These are phyloP conservation scores for Sitta carolinensis DNA, from an alignment of 2,797 vertebrate species.

Conservation along the genomic window DNA sequence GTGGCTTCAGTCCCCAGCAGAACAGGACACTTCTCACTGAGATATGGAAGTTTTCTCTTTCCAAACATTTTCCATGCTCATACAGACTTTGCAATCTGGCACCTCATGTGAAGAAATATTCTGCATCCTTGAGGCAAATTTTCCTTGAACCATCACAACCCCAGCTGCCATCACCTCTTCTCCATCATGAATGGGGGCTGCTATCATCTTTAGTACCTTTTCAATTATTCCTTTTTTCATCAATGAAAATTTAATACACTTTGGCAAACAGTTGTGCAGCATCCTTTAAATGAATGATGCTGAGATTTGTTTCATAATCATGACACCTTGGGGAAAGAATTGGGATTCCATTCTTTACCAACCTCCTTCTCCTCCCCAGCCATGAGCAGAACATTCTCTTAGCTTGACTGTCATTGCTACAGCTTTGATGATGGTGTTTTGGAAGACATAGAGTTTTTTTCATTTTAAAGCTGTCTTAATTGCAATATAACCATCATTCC, in stretches of 20 bases:
- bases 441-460: background rate
- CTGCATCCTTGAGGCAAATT: background rate
- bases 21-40: background rate
- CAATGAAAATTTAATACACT: background rate
- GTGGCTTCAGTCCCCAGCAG: background rate
- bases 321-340: background rate
- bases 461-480: background rate
- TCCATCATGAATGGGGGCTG: background rate
- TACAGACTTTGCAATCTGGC: background rate
- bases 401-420: background rate
- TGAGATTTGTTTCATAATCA: background rate
- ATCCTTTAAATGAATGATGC: background rate
- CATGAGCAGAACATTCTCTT: background rate
- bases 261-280: background rate
- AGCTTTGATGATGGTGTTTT: background rate
- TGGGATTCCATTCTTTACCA: background rate
- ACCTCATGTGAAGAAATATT: background rate
- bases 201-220: background rate
- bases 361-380: background rate
- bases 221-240: background rate
- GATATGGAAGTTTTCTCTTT: background rate
- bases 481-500: background rate
- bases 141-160: background rate
- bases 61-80: fast-evolving
- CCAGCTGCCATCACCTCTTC: background rate